phyloP scores from a whole-genome alignment of 1,140 invertebrate species.

The Tigriopus japonicus region DNA sequence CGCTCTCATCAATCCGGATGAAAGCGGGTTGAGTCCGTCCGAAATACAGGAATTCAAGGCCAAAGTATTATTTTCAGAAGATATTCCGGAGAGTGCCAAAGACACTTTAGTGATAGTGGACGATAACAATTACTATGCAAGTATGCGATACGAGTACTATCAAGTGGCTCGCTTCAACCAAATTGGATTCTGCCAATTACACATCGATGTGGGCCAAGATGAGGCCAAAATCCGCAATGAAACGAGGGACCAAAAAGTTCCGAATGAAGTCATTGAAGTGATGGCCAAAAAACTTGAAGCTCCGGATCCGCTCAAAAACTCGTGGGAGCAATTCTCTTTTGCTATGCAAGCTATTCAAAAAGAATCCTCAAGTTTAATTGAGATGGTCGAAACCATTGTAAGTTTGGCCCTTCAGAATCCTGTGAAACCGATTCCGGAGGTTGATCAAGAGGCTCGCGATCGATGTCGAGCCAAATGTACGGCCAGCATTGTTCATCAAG shows the following conservation, averaged over 20 bases:
- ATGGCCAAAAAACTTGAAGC: neutral
- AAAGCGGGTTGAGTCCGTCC: neutral
- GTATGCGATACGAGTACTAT: conserved; percentile 2
- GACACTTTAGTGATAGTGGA: neutral
- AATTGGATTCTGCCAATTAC: neutral
- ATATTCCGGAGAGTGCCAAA: neutral
- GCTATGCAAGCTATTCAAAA: neutral
- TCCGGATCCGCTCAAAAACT: neutral
- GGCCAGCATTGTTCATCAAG: neutral
- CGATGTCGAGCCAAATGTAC: neutral
- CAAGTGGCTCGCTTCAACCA: neutral
- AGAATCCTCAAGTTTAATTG: neutral
- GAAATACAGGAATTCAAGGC: neutral
- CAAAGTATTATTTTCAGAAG: neutral
- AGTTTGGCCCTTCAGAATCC: neutral
- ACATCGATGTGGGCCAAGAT: neutral
- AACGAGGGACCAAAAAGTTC: neutral
- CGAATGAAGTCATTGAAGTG: neutral
- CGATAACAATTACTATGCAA: neutral
- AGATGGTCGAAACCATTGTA: neutral
- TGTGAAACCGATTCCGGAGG: neutral
- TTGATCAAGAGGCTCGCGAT: neutral
- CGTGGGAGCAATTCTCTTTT: neutral
- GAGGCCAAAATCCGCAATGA: neutral
- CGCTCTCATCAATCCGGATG: neutral